Base-by-base conservation (phyloP, 2,797 vertebrate genomes). In the Chelmon rostratus region DNA sequence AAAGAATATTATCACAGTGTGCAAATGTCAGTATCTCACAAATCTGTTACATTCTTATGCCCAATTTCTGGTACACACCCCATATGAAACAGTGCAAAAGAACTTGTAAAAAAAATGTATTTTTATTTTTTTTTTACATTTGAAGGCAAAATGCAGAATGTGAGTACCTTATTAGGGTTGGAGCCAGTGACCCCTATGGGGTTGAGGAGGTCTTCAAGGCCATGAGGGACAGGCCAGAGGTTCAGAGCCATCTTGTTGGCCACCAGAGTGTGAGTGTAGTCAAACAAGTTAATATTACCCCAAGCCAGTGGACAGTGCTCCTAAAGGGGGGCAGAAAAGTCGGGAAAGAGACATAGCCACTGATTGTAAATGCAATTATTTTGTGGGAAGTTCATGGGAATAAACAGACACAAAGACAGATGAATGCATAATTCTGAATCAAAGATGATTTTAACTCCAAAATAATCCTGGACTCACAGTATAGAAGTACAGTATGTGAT, bases 231-330 rank as follows among this genome's bases (percentile, higher is more conserved):
- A 56, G 98, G 96, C 98, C 98, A 99, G 82, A 99, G 96, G 93
- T 98, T 99, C 89, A 99, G 94, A 89, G 98, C 98, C 97, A 99
- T 98, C 93, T 99, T 99, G 88, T 97, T 97, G 81, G 97, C 97
- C 71, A 99, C 98, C 61, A 99, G 93, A 66, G 96, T 99, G 92
- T 98, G 97, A 56, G 97, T 99, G 85, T 99, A 99, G 94, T 99
- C 98, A 90, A 99, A 99, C 90, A 99, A 93, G 90, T 99, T 99
- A 92, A 99, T 95, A 78, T 99, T 99, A 79, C 98, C 98, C 98
- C 98, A 99, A 64, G 97, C 97, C 85, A 99, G 93, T 3, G 98
- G 98, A 89, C 98, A 99, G 85, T 99, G 98, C 85, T 99, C 98
- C 98, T 99, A 90, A 56, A 90, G 33, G 5, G 16, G 65, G 8